Evolutionary conservation across 2,888 invertebrate species (phyloP).

Genomic region (Mesoligia furuncula): DNA sequence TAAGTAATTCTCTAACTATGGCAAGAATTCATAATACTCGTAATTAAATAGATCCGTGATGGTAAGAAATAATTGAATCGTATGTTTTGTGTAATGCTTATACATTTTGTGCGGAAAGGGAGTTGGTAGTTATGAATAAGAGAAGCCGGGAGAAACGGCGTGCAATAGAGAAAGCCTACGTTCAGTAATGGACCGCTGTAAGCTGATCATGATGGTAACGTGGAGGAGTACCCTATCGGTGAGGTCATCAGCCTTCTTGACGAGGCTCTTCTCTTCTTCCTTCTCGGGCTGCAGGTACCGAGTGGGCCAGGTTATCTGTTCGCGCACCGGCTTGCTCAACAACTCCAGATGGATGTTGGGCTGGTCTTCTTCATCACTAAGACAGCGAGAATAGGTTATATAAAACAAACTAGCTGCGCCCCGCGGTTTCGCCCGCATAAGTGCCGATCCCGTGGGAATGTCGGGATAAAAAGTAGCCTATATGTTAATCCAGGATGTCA

Average conservation of each 20-base stretch:
- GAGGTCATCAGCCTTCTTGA: slow-evolving; percentile 86
- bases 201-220: neutral
- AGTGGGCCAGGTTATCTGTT: slow-evolving; percentile 87
- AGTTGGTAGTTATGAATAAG: neutral
- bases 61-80: neutral
- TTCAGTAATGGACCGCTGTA: neutral
- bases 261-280: slow-evolving; percentile 86
- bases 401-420: too few species aligned
- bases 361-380: slow-evolving; percentile 75
- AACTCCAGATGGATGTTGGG: slow-evolving; percentile 81
- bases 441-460: too few species aligned
- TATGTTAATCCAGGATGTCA: too few species aligned
- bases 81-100: neutral
- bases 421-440: too few species aligned
- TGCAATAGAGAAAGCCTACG: neutral
- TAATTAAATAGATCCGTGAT: neutral
- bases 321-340: slow-evolving; percentile 82
- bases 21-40: neutral
- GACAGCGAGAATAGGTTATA: neutral
- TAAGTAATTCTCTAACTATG: neutral
- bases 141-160: neutral
- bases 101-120: neutral
- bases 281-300: slow-evolving; percentile 85
- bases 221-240: slow-evolving; percentile 80
- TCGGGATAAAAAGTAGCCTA: too few species aligned